Evolutionary conservation across 2,113 vertebrate species (phyloP), one percentile per base, ranked within the genome.

Genomic region (Pseudonaja textilis): DNA sequence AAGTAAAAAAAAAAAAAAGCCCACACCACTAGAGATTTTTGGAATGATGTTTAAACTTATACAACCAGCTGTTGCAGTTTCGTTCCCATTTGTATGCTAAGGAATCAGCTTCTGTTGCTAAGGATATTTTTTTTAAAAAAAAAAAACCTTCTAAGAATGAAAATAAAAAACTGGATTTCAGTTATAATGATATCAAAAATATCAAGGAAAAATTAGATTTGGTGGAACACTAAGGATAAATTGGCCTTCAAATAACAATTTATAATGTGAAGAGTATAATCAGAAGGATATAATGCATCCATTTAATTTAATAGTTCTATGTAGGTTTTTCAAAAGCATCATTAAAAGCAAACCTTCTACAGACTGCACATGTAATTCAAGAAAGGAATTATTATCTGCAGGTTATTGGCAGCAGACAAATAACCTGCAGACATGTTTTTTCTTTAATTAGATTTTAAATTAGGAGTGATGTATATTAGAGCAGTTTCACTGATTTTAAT

Each of bases 371-470:
- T 18, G 25, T 69, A n/a, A 8, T 56, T 26, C 25, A 54, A 47
- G 87, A 45, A 18, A 89, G 4, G 23, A 39, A 81, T 23, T 11
- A 47, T 81, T 57, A 57, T 55, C 23, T 69, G 39, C 34, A 45
- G 5, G 45, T 45, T 45, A 12, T 45, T 57, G 64, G 50, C 74
- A 89, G 50, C 87, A 92, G 64, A 89, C 85, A 45, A 89, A 85
- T 89, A 57, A 92, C 52, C 52, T 85, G 52, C 18, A 89, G 54
- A 85, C 26, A 89, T 85, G 34, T 2, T 89, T 89, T 89, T 55
- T 29, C 52, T 92, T 54, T 89, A 89, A 89, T 92, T 89, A 89
- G 50, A 89, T 45, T 92, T 92, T 92, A 89, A 88, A 89, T n/a
- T 29, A 56, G 25, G 56, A 92, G 50, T 89, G 39, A 89, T 47